A percentile compares a stretch with the other conserved stretches of the same genome.
Evolutionary conservation across 2,113 vertebrate species (phyloP).

Genomic region (Zosterops lateralis): DNA sequence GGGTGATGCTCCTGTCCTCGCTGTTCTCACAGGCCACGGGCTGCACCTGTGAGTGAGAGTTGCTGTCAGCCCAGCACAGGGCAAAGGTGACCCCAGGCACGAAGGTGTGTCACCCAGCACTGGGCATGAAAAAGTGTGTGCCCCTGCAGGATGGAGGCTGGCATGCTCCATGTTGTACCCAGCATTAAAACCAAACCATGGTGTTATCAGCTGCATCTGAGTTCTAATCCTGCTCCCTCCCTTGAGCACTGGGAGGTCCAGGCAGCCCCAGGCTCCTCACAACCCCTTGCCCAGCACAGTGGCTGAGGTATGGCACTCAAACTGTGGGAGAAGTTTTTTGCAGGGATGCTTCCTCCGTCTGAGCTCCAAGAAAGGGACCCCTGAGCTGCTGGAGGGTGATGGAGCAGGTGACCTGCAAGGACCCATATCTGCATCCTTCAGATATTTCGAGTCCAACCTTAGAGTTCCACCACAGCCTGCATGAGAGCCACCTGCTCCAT

Average conservation of each 20-base stretch:
- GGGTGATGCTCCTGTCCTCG: constrained; percentile 82
- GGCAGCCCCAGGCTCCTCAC: neutral
- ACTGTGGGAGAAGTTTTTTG: neutral
- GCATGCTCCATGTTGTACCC: accelerated
- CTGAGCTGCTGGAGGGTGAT: accelerated
- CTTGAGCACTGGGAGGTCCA: neutral
- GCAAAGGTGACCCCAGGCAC: accelerated
- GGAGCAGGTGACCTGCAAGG: neutral
- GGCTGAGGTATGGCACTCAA: neutral
- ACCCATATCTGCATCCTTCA: neutral
- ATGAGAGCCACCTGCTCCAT: neutral
- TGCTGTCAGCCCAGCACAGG: neutral
- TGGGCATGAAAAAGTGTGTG: neutral
- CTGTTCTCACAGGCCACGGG: constrained; percentile 82
- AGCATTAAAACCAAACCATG: neutral
- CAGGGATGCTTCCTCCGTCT: neutral
- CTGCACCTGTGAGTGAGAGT: constrained; percentile 67
- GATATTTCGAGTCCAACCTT: neutral
- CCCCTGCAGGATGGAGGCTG: neutral
- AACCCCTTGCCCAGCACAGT: neutral
- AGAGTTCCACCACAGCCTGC: neutral
- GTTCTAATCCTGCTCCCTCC: neutral
- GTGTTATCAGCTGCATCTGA: neutral
- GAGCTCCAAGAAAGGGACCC: neutral
- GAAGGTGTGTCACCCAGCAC: accelerated